A percentile compares a stretch with the other conserved stretches of the same genome.
These are phyloP conservation scores for Oncopeltus fasciatus DNA, from an alignment of 1,140 invertebrate genomes.

Conservation along the genomic window DNA sequence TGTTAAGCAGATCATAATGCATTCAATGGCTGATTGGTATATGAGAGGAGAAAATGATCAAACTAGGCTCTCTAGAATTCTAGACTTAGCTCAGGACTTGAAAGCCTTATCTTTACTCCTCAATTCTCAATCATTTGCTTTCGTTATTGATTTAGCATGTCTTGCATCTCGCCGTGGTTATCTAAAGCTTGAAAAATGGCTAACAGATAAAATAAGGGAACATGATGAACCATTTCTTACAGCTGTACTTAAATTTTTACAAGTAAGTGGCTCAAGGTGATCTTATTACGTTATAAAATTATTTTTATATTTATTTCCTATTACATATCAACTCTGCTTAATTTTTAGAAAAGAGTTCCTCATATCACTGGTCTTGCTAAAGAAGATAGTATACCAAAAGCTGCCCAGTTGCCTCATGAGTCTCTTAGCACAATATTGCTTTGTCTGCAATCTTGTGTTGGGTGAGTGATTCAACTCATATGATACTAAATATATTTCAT, in stretches of 20 bases:
- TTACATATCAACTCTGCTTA: constrained; percentile 1
- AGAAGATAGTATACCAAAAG: constrained; percentile 59
- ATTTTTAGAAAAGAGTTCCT: constrained; percentile 66
- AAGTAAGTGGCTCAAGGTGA: constrained; percentile 24
- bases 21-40: constrained; percentile 96
- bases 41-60: constrained; percentile 82
- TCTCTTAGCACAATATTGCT: constrained; percentile 75
- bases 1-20: constrained; percentile 72
- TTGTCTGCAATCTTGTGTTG: constrained; percentile 60
- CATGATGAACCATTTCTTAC: constrained; percentile 79
- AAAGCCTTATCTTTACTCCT: constrained; percentile 87
- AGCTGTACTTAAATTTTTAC: constrained; percentile 66
- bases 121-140: constrained; percentile 82
- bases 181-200: constrained; percentile 95
- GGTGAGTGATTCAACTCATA: constrained; percentile 31
- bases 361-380: constrained; percentile 68
- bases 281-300: background rate
- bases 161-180: constrained; percentile 91
- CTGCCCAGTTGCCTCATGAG: constrained; percentile 73
- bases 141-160: constrained; percentile 95
- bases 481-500: too few relatives aligned
- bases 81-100: constrained; percentile 94
- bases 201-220: constrained; percentile 90
- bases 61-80: constrained; percentile 75
- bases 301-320: background rate